Conservation (phyloP, 2,888 invertebrate genomes). For the Furcula furcula region DNA sequence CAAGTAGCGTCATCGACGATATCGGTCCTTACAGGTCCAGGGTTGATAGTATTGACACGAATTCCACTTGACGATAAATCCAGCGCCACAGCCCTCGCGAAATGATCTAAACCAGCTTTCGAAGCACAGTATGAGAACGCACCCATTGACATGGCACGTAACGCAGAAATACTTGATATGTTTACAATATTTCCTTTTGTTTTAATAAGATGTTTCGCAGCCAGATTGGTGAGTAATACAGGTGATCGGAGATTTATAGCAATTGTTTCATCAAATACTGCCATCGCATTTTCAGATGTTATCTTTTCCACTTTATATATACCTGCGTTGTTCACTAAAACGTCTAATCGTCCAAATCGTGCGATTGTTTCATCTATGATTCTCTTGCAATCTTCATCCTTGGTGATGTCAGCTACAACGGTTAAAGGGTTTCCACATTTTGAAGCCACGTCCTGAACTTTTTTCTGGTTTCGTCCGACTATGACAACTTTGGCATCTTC, state of each 20-base stretch:
- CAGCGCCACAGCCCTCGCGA: too few relatives aligned
- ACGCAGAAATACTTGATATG: not conserved
- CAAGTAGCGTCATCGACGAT: constrained; percentile 1
- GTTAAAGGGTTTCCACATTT: not conserved
- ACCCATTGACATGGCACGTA: not conserved
- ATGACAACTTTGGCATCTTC: too few relatives aligned
- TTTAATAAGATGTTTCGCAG: constrained; percentile 1
- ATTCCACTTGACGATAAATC: constrained; percentile 87
- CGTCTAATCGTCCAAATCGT: too few relatives aligned
- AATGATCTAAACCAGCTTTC: constrained; percentile 92
- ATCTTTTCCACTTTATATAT: not conserved
- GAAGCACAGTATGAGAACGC: constrained; percentile 87
- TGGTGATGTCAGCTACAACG: not conserved
- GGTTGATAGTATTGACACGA: constrained; percentile 91
- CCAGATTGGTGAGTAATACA: constrained; percentile 4
- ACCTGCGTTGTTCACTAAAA: too few relatives aligned
- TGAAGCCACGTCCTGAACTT: not conserved
- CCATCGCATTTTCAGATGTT: not conserved
- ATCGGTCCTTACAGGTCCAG: constrained; percentile 43
- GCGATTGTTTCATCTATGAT: too few relatives aligned
- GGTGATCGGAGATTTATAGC: constrained; percentile 5
- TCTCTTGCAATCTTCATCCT: not conserved
- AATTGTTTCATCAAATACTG: not conserved
- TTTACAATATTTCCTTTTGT: not conserved
- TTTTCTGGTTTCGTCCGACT: not conserved